These are phyloP conservation scores for Syngnathus scovelli DNA, from an alignment of 2,113 vertebrate species.

Conservation along the genomic window DNA sequence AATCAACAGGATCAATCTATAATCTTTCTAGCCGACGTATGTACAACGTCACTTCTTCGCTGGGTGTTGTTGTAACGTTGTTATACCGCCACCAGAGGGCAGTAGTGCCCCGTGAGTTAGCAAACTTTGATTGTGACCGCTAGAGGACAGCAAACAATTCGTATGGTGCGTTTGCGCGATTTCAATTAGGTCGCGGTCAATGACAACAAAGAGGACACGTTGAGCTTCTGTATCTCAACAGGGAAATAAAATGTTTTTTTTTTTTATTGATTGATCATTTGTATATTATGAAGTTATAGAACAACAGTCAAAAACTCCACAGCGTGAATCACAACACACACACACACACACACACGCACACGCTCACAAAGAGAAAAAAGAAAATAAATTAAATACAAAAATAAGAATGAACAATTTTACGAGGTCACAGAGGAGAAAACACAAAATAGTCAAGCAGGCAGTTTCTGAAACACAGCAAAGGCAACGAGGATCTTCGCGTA, in stretches of 20 bases:
- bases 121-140: not conserved
- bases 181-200: too few relatives aligned
- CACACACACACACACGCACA: conserved; percentile 82
- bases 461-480: conserved; percentile 95
- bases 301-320: conserved; percentile 98
- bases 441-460: conserved; percentile 99
- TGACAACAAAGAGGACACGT: conserved; percentile 33
- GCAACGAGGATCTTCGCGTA: conserved; percentile 98
- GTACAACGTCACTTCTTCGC: too few relatives aligned
- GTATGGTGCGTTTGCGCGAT: too few relatives aligned
- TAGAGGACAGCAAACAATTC: conserved; percentile 44
- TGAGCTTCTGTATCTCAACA: conserved; percentile 84
- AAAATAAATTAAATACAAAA: conserved; percentile 76
- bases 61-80: too few relatives aligned
- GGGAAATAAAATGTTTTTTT: conserved; percentile 99
- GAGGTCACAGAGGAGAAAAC: conserved; percentile 94
- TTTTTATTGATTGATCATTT: conserved; percentile 83
- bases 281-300: conserved; percentile 98
- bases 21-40: too few relatives aligned
- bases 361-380: conserved; percentile 87
- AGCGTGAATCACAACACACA: conserved; percentile 98
- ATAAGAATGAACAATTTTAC: conserved; percentile 96
- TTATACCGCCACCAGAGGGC: not conserved
- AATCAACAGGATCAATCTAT: too few relatives aligned
- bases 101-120: not conserved